Percentiles rank a stretch among this genome's conserved stretches.
phyloP scores from a whole-genome alignment of 2,888 invertebrate species.

The Chrysotoxum bicinctum region DNA sequence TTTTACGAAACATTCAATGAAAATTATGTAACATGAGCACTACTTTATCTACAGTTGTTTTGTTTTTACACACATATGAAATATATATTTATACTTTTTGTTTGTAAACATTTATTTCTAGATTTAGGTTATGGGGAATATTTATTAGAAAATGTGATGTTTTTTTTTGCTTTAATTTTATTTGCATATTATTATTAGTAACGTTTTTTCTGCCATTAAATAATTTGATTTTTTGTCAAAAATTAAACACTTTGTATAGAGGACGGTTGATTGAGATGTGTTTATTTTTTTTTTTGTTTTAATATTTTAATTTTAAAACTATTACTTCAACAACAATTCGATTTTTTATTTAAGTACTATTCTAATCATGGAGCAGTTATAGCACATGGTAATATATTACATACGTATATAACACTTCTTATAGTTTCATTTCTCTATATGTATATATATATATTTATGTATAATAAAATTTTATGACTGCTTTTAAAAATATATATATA shows the following conservation, averaged over 20 bases:
- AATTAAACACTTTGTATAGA: constrained; percentile 74
- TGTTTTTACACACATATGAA: constrained; percentile 52
- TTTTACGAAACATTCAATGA: constrained; percentile 53
- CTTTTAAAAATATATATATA: constrained; percentile 71
- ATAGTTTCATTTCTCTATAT: constrained; percentile 66
- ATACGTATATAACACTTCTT: constrained; percentile 72
- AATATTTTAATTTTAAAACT: constrained; percentile 44
- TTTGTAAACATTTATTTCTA: constrained; percentile 67
- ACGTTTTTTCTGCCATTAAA: constrained; percentile 63
- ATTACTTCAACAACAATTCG: constrained; percentile 68
- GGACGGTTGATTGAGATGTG: constrained; percentile 74
- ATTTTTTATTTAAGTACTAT: constrained; percentile 62
- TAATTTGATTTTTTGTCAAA: constrained; percentile 56
- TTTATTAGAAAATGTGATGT: constrained; percentile 56
- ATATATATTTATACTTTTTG: constrained; percentile 48
- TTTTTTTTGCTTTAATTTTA: constrained; percentile 31
- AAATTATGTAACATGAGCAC: constrained; percentile 54
- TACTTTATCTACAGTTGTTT: constrained; percentile 50
- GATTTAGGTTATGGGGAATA: constrained; percentile 57
- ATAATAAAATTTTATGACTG: constrained; percentile 72
- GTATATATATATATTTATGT: constrained; percentile 69
- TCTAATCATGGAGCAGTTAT: constrained; percentile 71
- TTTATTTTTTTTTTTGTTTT: constrained; percentile 43
- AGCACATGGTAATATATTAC: constrained; percentile 68
- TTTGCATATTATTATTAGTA: constrained; percentile 53